These are phyloP conservation scores for Hirundo rustica DNA, from an alignment of 2,797 vertebrate species.

Conservation along the genomic window DNA sequence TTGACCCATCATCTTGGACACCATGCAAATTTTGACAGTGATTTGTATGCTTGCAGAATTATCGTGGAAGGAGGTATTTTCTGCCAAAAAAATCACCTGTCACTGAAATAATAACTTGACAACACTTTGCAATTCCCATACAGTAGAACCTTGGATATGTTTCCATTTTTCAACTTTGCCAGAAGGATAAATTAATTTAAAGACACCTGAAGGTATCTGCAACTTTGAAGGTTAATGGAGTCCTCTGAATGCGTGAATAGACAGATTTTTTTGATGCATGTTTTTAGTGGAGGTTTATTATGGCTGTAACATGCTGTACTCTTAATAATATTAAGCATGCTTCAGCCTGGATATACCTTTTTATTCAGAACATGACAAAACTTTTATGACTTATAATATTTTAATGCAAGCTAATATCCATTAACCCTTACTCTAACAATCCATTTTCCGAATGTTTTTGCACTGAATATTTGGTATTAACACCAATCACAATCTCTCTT, in stretches of 20 bases:
- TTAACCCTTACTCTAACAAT: neutral
- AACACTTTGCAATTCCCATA: neutral
- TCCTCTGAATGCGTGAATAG: neutral
- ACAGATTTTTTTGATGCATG: neutral
- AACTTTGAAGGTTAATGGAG: conserved; percentile 3
- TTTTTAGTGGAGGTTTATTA: neutral
- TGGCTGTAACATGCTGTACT: neutral
- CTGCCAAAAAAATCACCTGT: neutral
- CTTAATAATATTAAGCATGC: neutral
- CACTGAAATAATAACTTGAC: neutral
- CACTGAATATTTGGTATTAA: neutral
- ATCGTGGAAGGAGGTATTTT: neutral
- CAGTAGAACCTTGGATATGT: neutral
- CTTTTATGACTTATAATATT: neutral
- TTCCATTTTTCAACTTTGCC: neutral
- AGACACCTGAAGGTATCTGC: neutral
- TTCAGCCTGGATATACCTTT: neutral
- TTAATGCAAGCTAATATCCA: neutral
- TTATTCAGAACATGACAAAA: neutral
- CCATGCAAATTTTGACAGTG: neutral
- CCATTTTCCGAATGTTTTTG: neutral
- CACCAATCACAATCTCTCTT: neutral
- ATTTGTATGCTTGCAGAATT: neutral
- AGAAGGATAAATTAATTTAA: neutral
- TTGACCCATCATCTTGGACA: neutral